phyloP scores from a whole-genome alignment of 2,888 invertebrate genomes.

The Brachyptera risi region DNA sequence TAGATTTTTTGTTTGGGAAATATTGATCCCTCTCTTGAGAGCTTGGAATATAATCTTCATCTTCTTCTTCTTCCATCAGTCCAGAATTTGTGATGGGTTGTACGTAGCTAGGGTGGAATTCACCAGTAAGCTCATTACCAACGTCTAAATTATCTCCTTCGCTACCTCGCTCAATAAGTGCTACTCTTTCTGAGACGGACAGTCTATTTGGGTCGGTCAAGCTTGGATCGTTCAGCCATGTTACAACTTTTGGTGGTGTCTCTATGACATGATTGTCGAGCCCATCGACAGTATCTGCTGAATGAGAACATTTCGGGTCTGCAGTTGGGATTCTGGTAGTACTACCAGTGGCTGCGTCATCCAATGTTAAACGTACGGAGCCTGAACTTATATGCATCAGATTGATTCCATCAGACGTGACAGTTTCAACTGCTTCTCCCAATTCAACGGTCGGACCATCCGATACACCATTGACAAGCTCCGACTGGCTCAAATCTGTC shows the following conservation, averaged over 20 bases:
- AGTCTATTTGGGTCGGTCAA: conserved; percentile 3
- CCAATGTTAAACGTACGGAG: neutral
- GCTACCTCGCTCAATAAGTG: neutral
- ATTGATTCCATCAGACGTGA: conserved; percentile 29
- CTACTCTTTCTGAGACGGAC: neutral
- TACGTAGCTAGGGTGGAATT: neutral
- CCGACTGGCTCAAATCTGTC: conserved; percentile 23
- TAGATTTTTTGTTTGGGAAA: conserved; percentile 33
- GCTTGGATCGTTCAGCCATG: neutral
- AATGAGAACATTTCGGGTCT: neutral
- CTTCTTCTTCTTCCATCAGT: conserved; percentile 20
- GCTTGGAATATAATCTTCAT: conserved; percentile 32
- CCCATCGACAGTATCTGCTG: neutral
- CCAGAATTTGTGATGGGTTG: neutral
- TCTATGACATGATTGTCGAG: too few species aligned
- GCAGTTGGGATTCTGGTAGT: neutral
- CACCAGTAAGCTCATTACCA: neutral
- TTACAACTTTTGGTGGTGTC: neutral
- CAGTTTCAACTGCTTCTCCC: conserved; percentile 30
- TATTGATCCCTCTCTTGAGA: conserved; percentile 35
- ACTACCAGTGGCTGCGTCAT: neutral
- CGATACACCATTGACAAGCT: conserved; percentile 30
- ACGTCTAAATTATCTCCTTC: neutral
- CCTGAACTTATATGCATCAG: conserved; percentile 24
- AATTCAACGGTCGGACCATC: conserved; percentile 24